Base-by-base conservation (phyloP, 2,888 invertebrate species). In the Heliothis peltigera region DNA sequence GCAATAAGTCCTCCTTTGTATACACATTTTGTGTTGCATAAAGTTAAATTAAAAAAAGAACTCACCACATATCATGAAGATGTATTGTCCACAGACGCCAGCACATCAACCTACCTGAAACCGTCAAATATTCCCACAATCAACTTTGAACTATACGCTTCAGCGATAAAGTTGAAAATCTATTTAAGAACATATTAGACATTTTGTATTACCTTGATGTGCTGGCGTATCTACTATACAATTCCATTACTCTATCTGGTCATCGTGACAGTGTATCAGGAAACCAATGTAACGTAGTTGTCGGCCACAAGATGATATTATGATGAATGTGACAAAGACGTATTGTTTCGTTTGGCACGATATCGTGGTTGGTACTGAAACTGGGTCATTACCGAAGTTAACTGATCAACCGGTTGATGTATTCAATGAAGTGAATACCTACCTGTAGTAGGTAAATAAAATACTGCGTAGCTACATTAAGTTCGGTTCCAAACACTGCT, bases 291-390 rank as follows among this genome's bases (percentile, higher is more conserved):
- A 19, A 12, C 15, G 39, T 4, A 12, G 42, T 49, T 42, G 32
- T 39, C 47, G 61, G 47, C 57, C 48, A 54, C 53, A 17, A 49
- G 32, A 44, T 18, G 18, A 19, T 49, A 72, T 71, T 46, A 55
- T 70, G 54, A 75, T 54, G 54, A 68, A 68, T 75, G 44, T 46
- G 54, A 75, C 75, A 75, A 51, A 59, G 60, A 47, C 8, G 46
- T 49, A 67, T 42, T 57, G 57, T 58, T 43, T 19, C 10, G 17
- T 28, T 32, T 48, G 25, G 35, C 58, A 43, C 19, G 22, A 22
- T 52, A 55, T 48, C 42, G 47, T 64, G 5, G 47, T 17, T 64
- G 43, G 44, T 47, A 19, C 28, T 19, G n/a, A 2, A 71, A 73
- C 59, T 77, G 47, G 49, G 59, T 54, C 53, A 54, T 42, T 35